Conservation (phyloP, 2,888 invertebrate genomes). For the Parthenolecanium corni region DNA sequence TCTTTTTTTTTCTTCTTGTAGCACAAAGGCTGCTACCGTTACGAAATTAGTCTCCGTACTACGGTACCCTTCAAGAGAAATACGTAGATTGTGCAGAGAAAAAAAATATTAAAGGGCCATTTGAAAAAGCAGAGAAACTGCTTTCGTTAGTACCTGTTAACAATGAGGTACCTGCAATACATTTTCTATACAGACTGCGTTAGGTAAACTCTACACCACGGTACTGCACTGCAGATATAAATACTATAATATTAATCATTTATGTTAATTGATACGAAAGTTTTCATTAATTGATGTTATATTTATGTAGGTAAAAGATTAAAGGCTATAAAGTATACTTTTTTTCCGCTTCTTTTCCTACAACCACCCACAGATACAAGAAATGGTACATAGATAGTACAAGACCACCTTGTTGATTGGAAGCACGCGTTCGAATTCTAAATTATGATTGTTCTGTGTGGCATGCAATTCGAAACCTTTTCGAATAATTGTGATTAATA, state of each 20-base stretch:
- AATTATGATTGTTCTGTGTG: constrained; percentile 21
- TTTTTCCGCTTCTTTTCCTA: too few species aligned
- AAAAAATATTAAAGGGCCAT: too few species aligned
- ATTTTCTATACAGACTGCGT: too few species aligned
- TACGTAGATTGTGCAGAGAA: too few species aligned
- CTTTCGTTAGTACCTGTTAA: too few species aligned
- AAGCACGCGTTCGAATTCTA: constrained; percentile 23
- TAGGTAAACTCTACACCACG: neutral
- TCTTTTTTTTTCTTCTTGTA: too few species aligned
- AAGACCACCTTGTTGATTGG: constrained; percentile 23
- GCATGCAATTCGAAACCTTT: constrained; percentile 25
- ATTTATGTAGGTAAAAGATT: neutral
- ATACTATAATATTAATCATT: constrained; percentile 23
- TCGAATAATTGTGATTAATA: constrained; percentile 20
- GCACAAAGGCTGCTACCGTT: too few species aligned
- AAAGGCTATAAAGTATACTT: too few species aligned
- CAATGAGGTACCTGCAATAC: too few species aligned
- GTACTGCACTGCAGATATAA: constrained; percentile 11
- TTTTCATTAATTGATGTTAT: constrained; percentile 21
- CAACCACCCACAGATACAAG: neutral
- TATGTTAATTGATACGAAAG: constrained; percentile 25
- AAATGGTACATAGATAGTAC: neutral
- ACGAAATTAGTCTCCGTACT: too few species aligned
- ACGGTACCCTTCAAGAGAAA: too few species aligned
- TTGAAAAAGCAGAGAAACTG: too few species aligned